phyloP scores from a whole-genome alignment of 2,888 invertebrate genomes.

The Amiota mariae region DNA sequence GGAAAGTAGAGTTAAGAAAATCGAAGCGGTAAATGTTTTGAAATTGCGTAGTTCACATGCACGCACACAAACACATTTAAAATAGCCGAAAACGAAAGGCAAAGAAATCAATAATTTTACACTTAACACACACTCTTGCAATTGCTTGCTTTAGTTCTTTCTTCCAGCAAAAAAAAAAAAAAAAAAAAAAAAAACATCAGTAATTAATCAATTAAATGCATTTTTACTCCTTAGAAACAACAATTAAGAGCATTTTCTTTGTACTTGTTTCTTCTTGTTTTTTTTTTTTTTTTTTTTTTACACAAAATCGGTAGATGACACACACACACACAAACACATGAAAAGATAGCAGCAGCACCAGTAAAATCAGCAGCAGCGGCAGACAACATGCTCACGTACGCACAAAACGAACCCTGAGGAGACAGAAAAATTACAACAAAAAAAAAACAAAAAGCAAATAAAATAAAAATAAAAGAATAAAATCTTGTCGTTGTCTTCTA shows the following conservation, averaged over 20 bases:
- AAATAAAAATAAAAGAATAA: slow-evolving; percentile 5
- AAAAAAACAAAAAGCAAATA: not conserved
- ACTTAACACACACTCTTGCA: not conserved
- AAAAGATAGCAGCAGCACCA: slow-evolving; percentile 20
- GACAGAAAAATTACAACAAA: slow-evolving; percentile 6
- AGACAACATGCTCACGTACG: slow-evolving; percentile 29
- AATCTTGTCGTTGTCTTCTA: no score
- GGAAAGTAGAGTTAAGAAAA: not conserved
- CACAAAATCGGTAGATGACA: not conserved
- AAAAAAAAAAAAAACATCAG: not conserved
- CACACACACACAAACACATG: slow-evolving; percentile 28
- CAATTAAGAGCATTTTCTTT: not conserved
- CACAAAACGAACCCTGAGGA: slow-evolving; percentile 21
- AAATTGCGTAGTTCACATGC: not conserved
- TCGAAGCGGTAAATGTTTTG: not conserved
- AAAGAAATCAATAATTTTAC: slow-evolving; percentile 9
- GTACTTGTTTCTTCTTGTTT: not conserved
- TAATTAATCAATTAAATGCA: no score
- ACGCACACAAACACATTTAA: not conserved
- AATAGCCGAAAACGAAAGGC: not conserved
- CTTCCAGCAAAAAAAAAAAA: not conserved
- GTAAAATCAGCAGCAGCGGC: slow-evolving; percentile 18
- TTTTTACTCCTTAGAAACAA: not conserved
- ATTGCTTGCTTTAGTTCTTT: not conserved
- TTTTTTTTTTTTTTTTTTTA: not conserved